Evolutionary conservation across 2,888 invertebrate genomes (phyloP).

Genomic region (Lamellibrachia columna): DNA sequence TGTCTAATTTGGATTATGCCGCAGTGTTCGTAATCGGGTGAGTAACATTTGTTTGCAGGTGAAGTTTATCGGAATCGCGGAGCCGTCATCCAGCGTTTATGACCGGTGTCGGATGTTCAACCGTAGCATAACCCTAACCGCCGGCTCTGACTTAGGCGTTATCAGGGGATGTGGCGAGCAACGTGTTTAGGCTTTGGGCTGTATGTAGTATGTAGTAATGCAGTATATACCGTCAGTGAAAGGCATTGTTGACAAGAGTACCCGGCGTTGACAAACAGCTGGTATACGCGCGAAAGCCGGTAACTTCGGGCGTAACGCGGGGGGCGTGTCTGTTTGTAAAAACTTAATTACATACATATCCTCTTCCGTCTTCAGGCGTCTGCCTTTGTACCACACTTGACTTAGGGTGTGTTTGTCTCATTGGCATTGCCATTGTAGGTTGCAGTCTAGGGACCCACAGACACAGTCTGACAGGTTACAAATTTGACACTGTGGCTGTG

Average conservation of each 20-base stretch:
- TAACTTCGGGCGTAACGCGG: not conserved
- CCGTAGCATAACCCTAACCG: not conserved
- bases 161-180: not conserved
- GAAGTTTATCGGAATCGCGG: not conserved
- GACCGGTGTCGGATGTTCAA: not conserved
- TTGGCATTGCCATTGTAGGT: too few species aligned
- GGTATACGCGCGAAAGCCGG: too few species aligned
- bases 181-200: not conserved
- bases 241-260: not conserved
- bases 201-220: not conserved
- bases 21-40: constrained; percentile 1
- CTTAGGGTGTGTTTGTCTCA: not conserved
- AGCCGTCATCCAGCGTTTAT: not conserved
- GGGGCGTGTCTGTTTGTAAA: not conserved
- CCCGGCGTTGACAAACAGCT: not conserved
- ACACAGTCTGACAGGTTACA: too few species aligned
- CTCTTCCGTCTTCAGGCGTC: not conserved
- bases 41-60: not conserved
- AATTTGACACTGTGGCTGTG: too few species aligned
- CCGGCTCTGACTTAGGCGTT: not conserved
- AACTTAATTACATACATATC: not conserved
- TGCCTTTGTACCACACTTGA: not conserved
- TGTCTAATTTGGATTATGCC: not conserved
- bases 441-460: too few species aligned
- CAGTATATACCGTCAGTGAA: not conserved